Percentiles rank a stretch among this genome's conserved stretches.
Conservation (phyloP, 2,113 vertebrate genomes). For the Daphoenositta chrysoptera region DNA sequence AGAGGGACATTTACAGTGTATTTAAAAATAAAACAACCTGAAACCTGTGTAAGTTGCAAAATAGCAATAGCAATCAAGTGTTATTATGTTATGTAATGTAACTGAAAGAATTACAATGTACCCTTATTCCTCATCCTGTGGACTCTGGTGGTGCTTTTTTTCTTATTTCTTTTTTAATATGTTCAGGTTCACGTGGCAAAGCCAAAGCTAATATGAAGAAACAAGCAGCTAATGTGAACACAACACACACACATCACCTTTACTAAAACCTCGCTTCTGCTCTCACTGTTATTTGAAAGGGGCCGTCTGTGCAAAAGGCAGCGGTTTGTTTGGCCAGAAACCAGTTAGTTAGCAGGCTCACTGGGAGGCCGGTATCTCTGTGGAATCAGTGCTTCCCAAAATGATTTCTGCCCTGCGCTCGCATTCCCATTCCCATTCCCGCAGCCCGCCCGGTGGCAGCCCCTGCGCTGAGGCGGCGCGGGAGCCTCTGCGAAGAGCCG, state of each 20-base stretch:
- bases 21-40: neutral
- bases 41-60: neutral
- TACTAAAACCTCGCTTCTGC: neutral
- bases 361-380: neutral
- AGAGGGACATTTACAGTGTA: neutral
- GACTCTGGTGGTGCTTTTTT: neutral
- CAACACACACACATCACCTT: neutral
- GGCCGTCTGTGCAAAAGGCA: neutral
- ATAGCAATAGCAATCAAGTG: neutral
- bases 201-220: neutral
- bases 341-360: neutral
- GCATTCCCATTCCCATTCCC: accelerated
- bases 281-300: neutral
- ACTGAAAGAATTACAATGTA: neutral
- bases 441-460: neutral
- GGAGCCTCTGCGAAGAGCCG: neutral
- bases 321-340: neutral
- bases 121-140: neutral
- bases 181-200: neutral
- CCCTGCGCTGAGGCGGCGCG: accelerated
- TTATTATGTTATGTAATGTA: neutral
- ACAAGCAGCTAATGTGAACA: neutral
- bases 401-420: neutral
- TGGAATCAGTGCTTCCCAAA: neutral
- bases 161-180: neutral